A percentile compares a stretch with the other conserved stretches of the same genome.
These are phyloP conservation scores for Leptodirus hochenwartii DNA, from an alignment of 2,888 invertebrate species.

Conservation along the genomic window DNA sequence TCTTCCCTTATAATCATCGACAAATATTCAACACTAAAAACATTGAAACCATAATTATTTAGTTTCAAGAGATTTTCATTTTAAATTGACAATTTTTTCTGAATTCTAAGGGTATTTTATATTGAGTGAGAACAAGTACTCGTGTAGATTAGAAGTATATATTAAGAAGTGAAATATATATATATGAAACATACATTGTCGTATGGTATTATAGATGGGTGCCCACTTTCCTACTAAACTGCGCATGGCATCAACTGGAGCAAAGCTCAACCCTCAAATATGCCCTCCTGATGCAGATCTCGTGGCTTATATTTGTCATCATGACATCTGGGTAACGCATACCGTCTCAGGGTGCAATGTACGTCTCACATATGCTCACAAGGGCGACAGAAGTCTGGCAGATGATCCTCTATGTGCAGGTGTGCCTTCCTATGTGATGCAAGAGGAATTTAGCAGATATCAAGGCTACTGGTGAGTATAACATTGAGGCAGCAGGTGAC, in stretches of 20 bases:
- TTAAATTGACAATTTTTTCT: no score
- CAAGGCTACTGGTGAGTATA: constrained; percentile 99
- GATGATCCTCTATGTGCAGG: constrained; percentile 83
- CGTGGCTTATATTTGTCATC: constrained; percentile 76
- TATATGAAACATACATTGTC: no score
- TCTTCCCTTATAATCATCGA: no score
- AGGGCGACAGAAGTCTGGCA: constrained; percentile 44
- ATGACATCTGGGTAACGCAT: constrained; percentile 80
- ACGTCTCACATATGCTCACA: constrained; percentile 50
- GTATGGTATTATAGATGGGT: constrained; percentile 36
- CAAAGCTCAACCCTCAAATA: constrained; percentile 64
- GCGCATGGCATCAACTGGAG: constrained; percentile 39
- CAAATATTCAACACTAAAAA: no score
- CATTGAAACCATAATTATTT: no score
- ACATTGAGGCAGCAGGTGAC: constrained; percentile 72
- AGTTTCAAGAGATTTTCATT: no score
- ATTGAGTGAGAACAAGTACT: no score
- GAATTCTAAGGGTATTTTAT: no score
- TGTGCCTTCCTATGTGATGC: constrained; percentile 94
- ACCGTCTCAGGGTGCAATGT: constrained; percentile 47
- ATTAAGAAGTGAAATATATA: no score
- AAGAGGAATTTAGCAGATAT: constrained; percentile 94
- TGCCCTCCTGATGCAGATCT: constrained; percentile 65
- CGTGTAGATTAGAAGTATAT: no score
- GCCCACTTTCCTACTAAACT: constrained; percentile 50